Base-by-base conservation (phyloP, 2,797 vertebrate genomes). In the Oreochromis grahami region DNA sequence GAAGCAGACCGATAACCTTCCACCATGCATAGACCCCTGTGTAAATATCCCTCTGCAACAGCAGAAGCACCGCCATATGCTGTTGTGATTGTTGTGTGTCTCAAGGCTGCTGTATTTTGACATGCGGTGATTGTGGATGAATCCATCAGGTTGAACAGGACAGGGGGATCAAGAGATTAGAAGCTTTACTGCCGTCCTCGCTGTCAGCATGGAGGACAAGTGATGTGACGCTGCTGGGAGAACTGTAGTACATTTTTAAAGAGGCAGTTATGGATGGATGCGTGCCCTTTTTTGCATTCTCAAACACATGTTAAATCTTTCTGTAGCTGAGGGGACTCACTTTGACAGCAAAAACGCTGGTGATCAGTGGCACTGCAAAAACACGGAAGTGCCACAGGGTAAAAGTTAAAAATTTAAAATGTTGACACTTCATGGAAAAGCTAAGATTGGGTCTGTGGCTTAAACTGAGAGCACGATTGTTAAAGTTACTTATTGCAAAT, bases 171-270 rank as follows among this genome's bases (percentile, higher is more conserved):
- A 70, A 86, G 55, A 53, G 72, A 81, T 84, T 51, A 51, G 80
- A 87, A 41, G 55, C 45, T 80, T 29, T 29, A 3, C 60, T n/a
- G 53, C 43, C 58, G 26, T 82, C 65, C 21, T 77, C 1, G 12
- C 77, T 87, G 86, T 79, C 84, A 84, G 41, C 50, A 12, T 3
- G 2, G 38, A 79, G 8, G 70, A 92, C 76, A 63, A 52, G 76
- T 2, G 24, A 79, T 81, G 65, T 70, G 81, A 70, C 2, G 29
- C 78, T 36, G 41, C 53, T 15, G 8, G 84, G 53, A 19, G 26
- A 80, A 32, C 50, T 52, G 53, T 43, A 7, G 48, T 74, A 56
- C 78, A 81, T 87, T 84, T 90, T 88, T 85, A 79, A 89, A 89
- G 32, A 87, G 48, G 24, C 52, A 24, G 24, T 36, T 65, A 77